Percentiles rank a stretch among this genome's conserved stretches.
Conservation (phyloP, 2,888 invertebrate species). For the Apocheima hispidaria region DNA sequence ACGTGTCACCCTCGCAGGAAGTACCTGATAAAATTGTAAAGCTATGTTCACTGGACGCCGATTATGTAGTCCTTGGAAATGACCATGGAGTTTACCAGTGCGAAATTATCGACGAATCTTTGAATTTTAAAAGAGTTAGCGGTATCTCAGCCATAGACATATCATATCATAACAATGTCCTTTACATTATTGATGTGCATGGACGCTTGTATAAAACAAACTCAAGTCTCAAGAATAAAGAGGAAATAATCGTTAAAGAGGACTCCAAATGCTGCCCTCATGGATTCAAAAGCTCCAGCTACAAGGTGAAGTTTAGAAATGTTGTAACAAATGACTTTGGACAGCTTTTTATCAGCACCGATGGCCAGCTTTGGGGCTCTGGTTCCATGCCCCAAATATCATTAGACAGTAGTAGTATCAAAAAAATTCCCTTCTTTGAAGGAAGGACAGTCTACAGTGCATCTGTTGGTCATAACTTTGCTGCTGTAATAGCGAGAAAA, state of each 20-base stretch:
- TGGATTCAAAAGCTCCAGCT: constrained; percentile 88
- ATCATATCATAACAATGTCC: constrained; percentile 85
- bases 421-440: constrained; percentile 89
- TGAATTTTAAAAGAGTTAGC: constrained; percentile 78
- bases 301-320: constrained; percentile 87
- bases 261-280: constrained; percentile 88
- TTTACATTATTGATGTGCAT: constrained; percentile 87
- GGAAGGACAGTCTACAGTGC: constrained; percentile 89
- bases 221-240: constrained; percentile 82
- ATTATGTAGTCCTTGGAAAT: constrained; percentile 77
- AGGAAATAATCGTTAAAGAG: constrained; percentile 88
- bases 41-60: constrained; percentile 69
- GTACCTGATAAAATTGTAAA: constrained; percentile 81
- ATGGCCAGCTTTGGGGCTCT: constrained; percentile 89
- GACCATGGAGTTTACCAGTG: constrained; percentile 81
- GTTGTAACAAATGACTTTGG: constrained; percentile 88
- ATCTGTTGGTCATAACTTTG: constrained; percentile 92
- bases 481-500: constrained; percentile 90
- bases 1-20: constrained; percentile 66
- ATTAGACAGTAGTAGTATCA: constrained; percentile 86
- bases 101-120: constrained; percentile 68
- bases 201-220: constrained; percentile 87
- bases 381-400: constrained; percentile 89
- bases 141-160: constrained; percentile 87
- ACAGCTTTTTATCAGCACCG: constrained; percentile 88